Conservation (phyloP, 2,797 vertebrate species). For the Enteromius paludinosus region DNA sequence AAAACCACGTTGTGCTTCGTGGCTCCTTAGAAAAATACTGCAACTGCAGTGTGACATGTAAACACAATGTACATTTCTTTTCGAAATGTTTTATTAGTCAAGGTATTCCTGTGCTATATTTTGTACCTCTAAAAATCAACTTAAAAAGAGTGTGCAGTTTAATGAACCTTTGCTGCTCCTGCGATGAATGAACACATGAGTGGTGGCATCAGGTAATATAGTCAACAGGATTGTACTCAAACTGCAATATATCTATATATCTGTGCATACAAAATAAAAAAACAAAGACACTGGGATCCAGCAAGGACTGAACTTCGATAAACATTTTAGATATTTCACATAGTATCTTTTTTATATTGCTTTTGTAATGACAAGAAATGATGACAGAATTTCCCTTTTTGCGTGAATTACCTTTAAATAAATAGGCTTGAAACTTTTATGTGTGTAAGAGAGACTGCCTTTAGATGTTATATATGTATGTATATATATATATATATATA, state of each 20-base stretch:
- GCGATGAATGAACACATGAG: not conserved
- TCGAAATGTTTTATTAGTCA: not conserved
- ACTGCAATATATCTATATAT: not conserved
- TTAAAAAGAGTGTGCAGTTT: not conserved
- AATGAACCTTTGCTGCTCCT: not conserved
- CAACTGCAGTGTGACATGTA: not conserved
- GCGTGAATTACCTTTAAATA: not conserved
- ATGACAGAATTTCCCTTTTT: not conserved
- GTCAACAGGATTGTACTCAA: not conserved
- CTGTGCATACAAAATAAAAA: not conserved
- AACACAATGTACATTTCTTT: not conserved
- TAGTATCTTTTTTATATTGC: not conserved
- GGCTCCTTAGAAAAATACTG: not conserved
- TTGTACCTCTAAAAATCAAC: not conserved
- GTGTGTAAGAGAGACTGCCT: not conserved
- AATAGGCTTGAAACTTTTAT: not conserved
- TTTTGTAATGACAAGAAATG: not conserved
- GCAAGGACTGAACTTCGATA: not conserved
- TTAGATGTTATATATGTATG: not conserved
- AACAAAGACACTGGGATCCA: not conserved
- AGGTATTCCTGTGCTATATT: not conserved
- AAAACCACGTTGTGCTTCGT: slow-evolving; percentile 23
- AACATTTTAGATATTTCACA: not conserved
- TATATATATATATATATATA: not conserved
- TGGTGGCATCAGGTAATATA: no score